Base-by-base conservation (phyloP, 2,888 invertebrate species). In the Lamproptera curius region DNA sequence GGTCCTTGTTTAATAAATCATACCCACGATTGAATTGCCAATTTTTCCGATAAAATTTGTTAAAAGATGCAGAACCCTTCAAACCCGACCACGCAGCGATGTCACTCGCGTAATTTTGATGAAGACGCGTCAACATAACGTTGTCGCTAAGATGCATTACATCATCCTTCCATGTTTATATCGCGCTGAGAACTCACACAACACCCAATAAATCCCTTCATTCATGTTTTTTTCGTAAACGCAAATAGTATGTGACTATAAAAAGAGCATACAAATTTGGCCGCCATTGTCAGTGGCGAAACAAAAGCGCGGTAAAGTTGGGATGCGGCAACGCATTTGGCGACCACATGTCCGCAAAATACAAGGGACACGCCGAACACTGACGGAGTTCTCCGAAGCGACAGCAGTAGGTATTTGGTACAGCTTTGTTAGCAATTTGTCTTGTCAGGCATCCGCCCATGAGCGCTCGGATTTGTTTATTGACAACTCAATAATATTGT, bases 281-380 rank as follows among this genome's bases (percentile, higher is more conserved):
- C 46, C 62, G 61, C 59, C 59, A 65, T 73, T 72, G 69, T 72
- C 53, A 54, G 53, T 47, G 50, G 51, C 51, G 54, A 60, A 61
- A 63, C 61, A 63, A 63, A 62, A 61, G 63, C 57, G 42, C 45
- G 53, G 49, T 50, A 38, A 17, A 34, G 39, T 48, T 23, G 15
- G 31, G 70, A 73, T 69, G 72, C 67, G 67, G 63, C 53, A 53
- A 59, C 65, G 62, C 83, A 82, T 79, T 75, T 82, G 82, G 73
- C 58, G 54, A 67, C 72, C 83, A 84, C 61, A 76, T 83, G 83
- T 67, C 65, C 57, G 70, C 72, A 73, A 76, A 81, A 73, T 57
- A 57, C 56, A 59, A 59, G 63, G 59, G 49, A 50, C 48, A 44
- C 17, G 42, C 60, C 67, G 72, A 73, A 50, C 54, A 50, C 52